Evolutionary conservation across 2,888 invertebrate genomes (phyloP), one percentile per base, ranked within the genome.

Genomic region (Zhuqinia jingwanae): DNA sequence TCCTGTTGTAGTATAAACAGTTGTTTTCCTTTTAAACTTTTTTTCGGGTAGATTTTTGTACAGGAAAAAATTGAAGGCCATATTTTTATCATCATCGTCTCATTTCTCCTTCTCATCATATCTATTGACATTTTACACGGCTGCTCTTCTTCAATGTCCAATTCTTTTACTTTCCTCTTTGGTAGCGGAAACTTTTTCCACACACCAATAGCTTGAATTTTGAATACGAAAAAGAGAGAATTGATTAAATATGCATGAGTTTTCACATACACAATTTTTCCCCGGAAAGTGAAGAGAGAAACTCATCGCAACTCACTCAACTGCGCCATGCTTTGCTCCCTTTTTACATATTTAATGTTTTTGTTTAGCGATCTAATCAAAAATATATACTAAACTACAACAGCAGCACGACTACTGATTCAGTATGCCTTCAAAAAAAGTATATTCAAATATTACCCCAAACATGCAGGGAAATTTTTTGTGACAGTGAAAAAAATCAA

Each of bases 171-270:
- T 47, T n/a, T 22, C 50, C 47, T 20, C 50, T 63, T 53, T 56
- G 20, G n/a, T 20, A 20, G 22, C 36, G 17, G 50, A 50, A 53
- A 75, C 50, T 75, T 75, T 75, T 75, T 10, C 17, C 50, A 10
- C n/a, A 15, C 22, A 42, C 27, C 25, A 15, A 6, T 36, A 36
- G 3, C 30, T 17, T 42, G 65, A 75, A 30, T 15, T 53, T 15
- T 53, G 27, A 50, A 50, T 53, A 5, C 13, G 25, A 75, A 47
- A 70, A 47, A 73, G 47, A 63, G 58, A 75, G 56, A 22, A 75
- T 82, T 75, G 36, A 75, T 82, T 75, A 82, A 82, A 60, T 73
- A 73, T 82, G 82, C 82, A 82, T 82, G 73, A 82, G 75, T 22
- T 82, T 75, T 78, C 53, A 8, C 53, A 6, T 75, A 10, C 27